Evolutionary conservation across 2,888 invertebrate species (phyloP), one percentile per base, ranked within the genome.

Genomic region (Ormia ochracea): DNA sequence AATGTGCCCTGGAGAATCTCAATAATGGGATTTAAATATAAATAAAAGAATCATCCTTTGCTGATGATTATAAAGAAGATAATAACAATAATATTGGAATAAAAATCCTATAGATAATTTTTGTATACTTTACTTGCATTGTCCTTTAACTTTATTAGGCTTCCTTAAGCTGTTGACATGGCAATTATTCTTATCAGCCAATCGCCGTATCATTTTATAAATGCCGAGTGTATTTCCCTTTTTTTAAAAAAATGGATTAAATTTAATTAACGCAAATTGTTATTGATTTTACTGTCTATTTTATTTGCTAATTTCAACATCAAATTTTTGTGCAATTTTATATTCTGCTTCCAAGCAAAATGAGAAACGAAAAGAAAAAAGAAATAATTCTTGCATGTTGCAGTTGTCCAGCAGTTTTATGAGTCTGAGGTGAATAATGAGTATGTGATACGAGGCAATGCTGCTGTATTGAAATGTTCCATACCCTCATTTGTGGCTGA

Each of bases 401-500:
- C 81, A 94, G 94, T 94, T 85, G 94, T 94, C 74, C 93, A 93
- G 84, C 94, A 94, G 88, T 91, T 92, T 86, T 94, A 94, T 89
- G 93, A 93, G 86, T 93, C 94, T 36, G 94, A 94, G 90, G 93
- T 94, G 84, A 91, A 93, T 87, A 93, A 93, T 82, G 94, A 94
- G 88, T 94, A 94, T 89, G 94, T 94, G 78, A 94, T 94, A 84
- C 90, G 93, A 72, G 94, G 94, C 82, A 94, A 94, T 90, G 92
- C 93, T 77, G 94, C 93, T 31, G 92, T 94, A 69, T 89, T 94
- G 81, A 94, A 94, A 88, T 94, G 94, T 90, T 93, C 93, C 86
- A 93, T 94, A 83, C 94, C 94, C 59, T 93, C 93, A 83, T 94
- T 94, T 89, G 94, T 94, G 75, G 93, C 93, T 78, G 94, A 94